A percentile compares a stretch with the other conserved stretches of the same genome.
phyloP scores from a whole-genome alignment of 2,888 invertebrate genomes.

The Marronus borbonicus region DNA sequence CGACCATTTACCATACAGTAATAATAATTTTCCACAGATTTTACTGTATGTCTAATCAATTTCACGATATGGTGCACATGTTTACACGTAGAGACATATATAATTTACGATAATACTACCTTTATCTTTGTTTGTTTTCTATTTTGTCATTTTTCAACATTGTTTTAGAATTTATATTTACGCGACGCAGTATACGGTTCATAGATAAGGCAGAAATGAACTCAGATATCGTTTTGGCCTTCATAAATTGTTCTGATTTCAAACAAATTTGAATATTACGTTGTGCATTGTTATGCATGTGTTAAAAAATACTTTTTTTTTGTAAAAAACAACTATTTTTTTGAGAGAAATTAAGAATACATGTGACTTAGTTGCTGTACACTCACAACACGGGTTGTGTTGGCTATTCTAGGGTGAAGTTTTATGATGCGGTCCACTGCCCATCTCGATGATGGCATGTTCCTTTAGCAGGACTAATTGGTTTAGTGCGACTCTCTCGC shows the following conservation, averaged over 20 bases:
- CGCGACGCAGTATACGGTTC: neutral
- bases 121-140: conserved; percentile 20
- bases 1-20: too few relatives aligned
- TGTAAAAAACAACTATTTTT: too few relatives aligned
- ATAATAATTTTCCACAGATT: too few relatives aligned
- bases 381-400: too few relatives aligned
- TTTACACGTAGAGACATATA: neutral
- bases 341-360: too few relatives aligned
- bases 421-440: too few relatives aligned
- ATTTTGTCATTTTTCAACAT: conserved; percentile 15
- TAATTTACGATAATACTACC: neutral
- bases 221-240: neutral
- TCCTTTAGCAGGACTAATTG: too few relatives aligned
- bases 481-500: too few relatives aligned
- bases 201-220: conserved; percentile 28
- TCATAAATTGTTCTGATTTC: neutral
- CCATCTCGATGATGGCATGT: too few relatives aligned
- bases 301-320: too few relatives aligned
- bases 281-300: conserved; percentile 31
- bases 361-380: too few relatives aligned
- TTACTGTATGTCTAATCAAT: neutral
- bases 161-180: conserved; percentile 36
- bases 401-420: too few relatives aligned
- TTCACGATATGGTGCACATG: neutral
- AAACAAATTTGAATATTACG: conserved; percentile 12